A percentile compares a stretch with the other conserved stretches of the same genome.
phyloP scores from a whole-genome alignment of 2,797 vertebrate species.

The Chlorospingus flavigularis region DNA sequence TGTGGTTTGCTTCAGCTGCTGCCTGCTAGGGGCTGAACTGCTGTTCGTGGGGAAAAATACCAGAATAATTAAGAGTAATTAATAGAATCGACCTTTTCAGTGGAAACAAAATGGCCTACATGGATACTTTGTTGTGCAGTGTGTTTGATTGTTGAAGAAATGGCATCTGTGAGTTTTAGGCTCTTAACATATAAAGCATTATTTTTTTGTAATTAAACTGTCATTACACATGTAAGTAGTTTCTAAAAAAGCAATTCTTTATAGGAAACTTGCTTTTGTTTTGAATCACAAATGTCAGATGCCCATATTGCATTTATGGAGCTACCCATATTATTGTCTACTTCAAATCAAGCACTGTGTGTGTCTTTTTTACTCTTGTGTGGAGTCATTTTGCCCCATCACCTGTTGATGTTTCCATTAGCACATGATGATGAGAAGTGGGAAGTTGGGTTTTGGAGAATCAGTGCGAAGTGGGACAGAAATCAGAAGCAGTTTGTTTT shows the following conservation, averaged over 20 bases:
- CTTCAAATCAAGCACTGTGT: not conserved
- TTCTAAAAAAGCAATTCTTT: not conserved
- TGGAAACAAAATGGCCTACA: not conserved
- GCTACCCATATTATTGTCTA: not conserved
- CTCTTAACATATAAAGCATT: not conserved
- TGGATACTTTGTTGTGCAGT: not conserved
- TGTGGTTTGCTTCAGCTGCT: not conserved
- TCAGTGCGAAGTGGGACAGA: fast-evolving
- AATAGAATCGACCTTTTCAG: not conserved
- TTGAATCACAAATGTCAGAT: not conserved
- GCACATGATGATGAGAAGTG: not conserved
- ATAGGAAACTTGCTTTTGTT: not conserved
- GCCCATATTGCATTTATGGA: not conserved
- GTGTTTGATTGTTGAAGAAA: not conserved
- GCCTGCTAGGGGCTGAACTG: not conserved
- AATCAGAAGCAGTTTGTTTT: not conserved
- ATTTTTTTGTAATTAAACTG: not conserved
- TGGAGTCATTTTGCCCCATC: not conserved
- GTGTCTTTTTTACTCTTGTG: not conserved
- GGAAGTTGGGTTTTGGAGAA: not conserved
- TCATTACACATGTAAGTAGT: not conserved
- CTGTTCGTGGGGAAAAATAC: not conserved
- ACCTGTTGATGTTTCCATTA: not conserved
- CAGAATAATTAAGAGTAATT: not conserved
- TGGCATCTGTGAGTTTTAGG: not conserved